phyloP scores from a whole-genome alignment of 2,797 vertebrate genomes.

The Parauchenoglanis ngamensis region DNA sequence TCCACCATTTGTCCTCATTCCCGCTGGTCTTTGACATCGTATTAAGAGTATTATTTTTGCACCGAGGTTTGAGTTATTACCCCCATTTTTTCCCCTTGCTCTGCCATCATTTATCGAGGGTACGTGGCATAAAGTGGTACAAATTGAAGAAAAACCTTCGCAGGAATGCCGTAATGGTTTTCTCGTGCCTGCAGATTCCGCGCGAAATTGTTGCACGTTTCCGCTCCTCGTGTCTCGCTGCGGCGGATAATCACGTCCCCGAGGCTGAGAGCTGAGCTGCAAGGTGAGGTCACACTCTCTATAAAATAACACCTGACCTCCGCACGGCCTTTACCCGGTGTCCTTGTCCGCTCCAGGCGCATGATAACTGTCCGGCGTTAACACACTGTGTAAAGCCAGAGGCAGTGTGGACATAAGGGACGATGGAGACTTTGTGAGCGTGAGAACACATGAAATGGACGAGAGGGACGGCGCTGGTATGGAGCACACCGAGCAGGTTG shows the following conservation, averaged over 20 bases:
- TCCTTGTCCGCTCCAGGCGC: background rate
- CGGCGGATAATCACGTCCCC: constrained; percentile 26
- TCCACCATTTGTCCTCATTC: constrained; percentile 76
- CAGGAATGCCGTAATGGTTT: constrained; percentile 53
- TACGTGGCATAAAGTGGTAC: constrained; percentile 49
- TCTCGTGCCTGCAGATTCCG: constrained; percentile 30
- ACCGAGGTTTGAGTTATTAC: constrained; percentile 62
- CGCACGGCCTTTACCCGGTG: constrained; percentile 2
- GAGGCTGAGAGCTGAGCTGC: background rate
- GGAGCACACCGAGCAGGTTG: constrained; percentile 22
- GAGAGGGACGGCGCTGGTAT: constrained; percentile 1
- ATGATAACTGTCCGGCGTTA: background rate
- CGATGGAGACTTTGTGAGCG: background rate
- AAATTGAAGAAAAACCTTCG: constrained; percentile 51
- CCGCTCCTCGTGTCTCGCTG: background rate
- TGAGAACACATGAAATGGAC: background rate
- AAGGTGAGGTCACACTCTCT: constrained; percentile 38
- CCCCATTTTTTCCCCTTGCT: constrained; percentile 9
- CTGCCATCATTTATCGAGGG: constrained; percentile 42
- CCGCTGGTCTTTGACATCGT: constrained; percentile 69
- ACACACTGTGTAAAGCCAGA: background rate
- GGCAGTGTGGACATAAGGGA: constrained; percentile 34
- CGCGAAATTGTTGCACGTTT: background rate
- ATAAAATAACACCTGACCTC: constrained; percentile 47
- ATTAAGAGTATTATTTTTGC: constrained; percentile 67